Base-by-base conservation (phyloP, 2,113 vertebrate species). In the Sus scrofa region DNA sequence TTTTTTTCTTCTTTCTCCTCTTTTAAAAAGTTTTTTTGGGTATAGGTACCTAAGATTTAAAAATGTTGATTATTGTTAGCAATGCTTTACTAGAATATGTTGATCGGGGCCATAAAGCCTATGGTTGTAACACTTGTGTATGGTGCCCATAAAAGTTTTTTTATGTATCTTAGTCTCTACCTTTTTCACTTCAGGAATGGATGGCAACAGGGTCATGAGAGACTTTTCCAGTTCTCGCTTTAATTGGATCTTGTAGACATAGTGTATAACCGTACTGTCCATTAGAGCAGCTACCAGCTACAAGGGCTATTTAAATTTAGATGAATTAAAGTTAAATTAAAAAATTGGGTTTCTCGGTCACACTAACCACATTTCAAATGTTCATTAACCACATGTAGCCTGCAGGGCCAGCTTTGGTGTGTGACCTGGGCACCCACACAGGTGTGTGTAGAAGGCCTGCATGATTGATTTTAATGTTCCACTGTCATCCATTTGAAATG, bases 361-460 rank as follows among this genome's bases (percentile, higher is more conserved):
- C 37, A 4, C 11, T 32, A 2, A 39, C 65, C 63, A 56, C 4
- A 9, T 30, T 77, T 78, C 37, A 39, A 32, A 44, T 65, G 34
- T 89, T 32, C n/a, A 6, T 2, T n/a, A 34, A 77, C 73, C 56
- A 52, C 1, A 9, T 8, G 3, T 14, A 32, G 73, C 26, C 30
- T 32, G 8, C 30, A 50, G 71, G 67, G 24, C 37, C 39, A 74
- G 67, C 14, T 32, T 30, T 1, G 1, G 2, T 37, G 1, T 7
- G 22, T 7, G 32, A n/a, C 8, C 30, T 34, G 6, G 9, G 9
- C 10, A 3, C 27, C 62, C 30, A n/a, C 39, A 2, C 0, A 2
- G 20, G 26, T 60, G 14, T 50, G 6, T 44, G n/a, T 34, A 26
- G 16, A 54, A 60, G n/a, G 20, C 16, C 27, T 6, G 26, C 7